Base-by-base conservation (phyloP, 2,888 invertebrate genomes). In the Griposia aprilina region DNA sequence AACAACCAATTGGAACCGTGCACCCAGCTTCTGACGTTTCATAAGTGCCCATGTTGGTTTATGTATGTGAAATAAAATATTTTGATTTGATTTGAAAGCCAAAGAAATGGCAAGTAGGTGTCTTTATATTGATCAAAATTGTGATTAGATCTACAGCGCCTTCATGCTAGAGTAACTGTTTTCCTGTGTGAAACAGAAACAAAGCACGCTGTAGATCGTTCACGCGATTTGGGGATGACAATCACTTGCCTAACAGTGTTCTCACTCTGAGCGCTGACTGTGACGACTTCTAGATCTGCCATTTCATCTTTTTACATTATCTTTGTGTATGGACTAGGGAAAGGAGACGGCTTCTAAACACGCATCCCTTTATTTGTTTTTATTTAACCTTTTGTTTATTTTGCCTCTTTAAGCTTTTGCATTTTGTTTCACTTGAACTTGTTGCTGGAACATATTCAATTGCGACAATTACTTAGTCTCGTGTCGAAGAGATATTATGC, bases 171-270 rank as follows among this genome's bases (percentile, higher is more conserved):
- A 36, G 65, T 41, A n/a, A 57, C 60, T 65, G 66, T 73, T 75
- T 78, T 79, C 79, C 72, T 83, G 59, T 86, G 83, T 66, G 79
- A 86, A 78, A 20, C 67, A 86, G 48, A 82, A 72, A 86, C 84
- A 84, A 83, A 83, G 79, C 50, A 60, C 2, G 26, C 20, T 66
- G 59, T 65, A 83, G 84, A 84, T 84, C 52, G 62, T 73, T 78
- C 79, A 55, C 74, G 79, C 74, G 84, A 84, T 84, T 75, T 26
- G 48, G 26, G 41, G 26, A 70, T 50, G 74, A 73, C 83, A 72
- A 70, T 83, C 48, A 50, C 59, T 83, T 75, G 72, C 55, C 15
- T 65, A 70, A 77, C 69, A 41, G 30, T 68, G 50, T 84, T 84
- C 84, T 70, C 74, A 79, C 86, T 74, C 41, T 52, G 41, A 59